A percentile compares a stretch with the other conserved stretches of the same genome.
phyloP scores from a whole-genome alignment of 2,888 invertebrate genomes.

The Clistopyga incitator region DNA sequence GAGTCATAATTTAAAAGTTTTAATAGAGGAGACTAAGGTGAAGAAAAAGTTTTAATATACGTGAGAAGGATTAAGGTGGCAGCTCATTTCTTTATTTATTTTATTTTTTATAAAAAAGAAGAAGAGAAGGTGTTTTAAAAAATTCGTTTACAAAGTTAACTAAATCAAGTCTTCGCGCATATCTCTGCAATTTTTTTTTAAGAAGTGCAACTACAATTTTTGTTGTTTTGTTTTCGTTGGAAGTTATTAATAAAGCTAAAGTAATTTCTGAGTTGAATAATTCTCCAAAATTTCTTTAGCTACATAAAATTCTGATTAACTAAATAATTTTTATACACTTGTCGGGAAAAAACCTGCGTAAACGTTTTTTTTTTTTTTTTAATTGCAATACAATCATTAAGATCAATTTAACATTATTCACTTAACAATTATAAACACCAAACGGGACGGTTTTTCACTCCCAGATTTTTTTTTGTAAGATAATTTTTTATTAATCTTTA shows the following conservation, averaged over 20 bases:
- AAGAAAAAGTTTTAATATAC: slow-evolving; percentile 12
- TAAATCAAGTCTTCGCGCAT: not conserved
- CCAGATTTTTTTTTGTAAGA: too few relatives aligned
- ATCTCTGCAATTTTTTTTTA: not conserved
- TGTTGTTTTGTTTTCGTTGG: not conserved
- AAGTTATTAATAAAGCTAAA: not conserved
- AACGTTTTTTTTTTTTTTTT: too few relatives aligned
- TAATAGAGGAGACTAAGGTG: slow-evolving; percentile 9
- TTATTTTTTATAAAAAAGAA: not conserved
- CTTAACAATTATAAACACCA: too few relatives aligned
- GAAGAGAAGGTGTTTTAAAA: too few relatives aligned
- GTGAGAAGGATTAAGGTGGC: not conserved
- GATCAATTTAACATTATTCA: too few relatives aligned
- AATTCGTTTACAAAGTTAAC: not conserved
- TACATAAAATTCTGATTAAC: not conserved
- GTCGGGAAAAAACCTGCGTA: too few relatives aligned
- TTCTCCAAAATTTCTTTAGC: not conserved
- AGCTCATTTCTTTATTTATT: not conserved
- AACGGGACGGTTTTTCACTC: too few relatives aligned
- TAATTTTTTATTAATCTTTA: not conserved
- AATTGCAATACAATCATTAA: too few relatives aligned
- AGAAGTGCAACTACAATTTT: not conserved
- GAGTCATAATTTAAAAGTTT: slow-evolving; percentile 24
- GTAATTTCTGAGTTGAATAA: not conserved
- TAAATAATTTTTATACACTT: too few relatives aligned